A percentile compares a stretch with the other conserved stretches of the same genome.
Conservation (phyloP, 2,888 invertebrate species). For the Hydropsyche betteni region DNA sequence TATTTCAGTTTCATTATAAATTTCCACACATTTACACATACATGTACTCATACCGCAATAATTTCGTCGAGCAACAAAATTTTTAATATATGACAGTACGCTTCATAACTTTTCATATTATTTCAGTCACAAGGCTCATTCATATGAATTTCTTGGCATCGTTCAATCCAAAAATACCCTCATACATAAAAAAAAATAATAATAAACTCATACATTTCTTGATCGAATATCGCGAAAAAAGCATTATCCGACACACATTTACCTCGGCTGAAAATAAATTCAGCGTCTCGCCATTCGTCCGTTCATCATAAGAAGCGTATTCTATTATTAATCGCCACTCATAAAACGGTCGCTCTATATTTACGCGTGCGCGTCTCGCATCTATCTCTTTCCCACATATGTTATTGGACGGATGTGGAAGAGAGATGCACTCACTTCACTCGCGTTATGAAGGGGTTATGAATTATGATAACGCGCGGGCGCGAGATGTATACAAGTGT, state of each 20-base stretch:
- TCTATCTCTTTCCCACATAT: background rate
- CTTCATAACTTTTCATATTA: conserved; percentile 15
- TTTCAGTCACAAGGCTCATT: conserved; percentile 13
- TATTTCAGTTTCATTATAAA: conserved; percentile 2
- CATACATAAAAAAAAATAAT: too few relatives aligned
- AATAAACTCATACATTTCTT: too few relatives aligned
- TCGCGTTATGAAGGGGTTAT: conserved; percentile 15
- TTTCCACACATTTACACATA: background rate
- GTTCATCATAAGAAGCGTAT: conserved; percentile 38
- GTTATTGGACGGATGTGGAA: background rate
- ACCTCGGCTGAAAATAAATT: too few relatives aligned
- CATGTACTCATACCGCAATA: conserved; percentile 1
- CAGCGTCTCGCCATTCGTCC: background rate
- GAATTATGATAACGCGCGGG: conserved; percentile 14
- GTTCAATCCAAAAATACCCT: background rate
- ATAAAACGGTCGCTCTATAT: conserved; percentile 32
- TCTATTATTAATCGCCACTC: conserved; percentile 50
- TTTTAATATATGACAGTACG: background rate
- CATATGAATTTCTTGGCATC: conserved; percentile 26
- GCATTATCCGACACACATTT: too few relatives aligned
- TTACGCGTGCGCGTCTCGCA: background rate
- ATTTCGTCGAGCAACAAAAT: background rate
- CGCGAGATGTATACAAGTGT: background rate
- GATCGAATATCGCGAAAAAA: too few relatives aligned
- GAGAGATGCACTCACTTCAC: background rate